Evolutionary conservation across 2,797 vertebrate genomes (phyloP), one percentile per base, ranked within the genome.

Genomic region (Labeo calbasu): DNA sequence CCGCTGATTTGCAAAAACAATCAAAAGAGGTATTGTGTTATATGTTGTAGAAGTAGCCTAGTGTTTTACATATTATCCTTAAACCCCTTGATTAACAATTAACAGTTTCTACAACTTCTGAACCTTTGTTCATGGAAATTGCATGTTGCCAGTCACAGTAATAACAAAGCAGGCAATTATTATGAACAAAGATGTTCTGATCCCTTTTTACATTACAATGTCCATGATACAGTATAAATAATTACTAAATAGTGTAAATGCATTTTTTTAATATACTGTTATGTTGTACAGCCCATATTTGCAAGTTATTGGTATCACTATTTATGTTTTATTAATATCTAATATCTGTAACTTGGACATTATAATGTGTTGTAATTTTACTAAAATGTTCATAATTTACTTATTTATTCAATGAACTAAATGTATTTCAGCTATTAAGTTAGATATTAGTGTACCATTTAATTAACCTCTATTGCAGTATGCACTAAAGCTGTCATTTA

Each of bases 1-100:
- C 97, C 0, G 92, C 91, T 2, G 91, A 95, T 82, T 94, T 98
- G 87, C 98, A 98, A 89, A 96, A 95, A 84, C 97, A 96, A 85
- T 96, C 97, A 0, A 95, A 98, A 95, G 96, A 99, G 98, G 98
- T 99, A 79, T 53, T 79, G 28, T 75, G 25, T 79, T 51, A 25
- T 46, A 32, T 76, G 23, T 79, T 57, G 77, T 80, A 81, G 79
- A 25, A 61, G 51, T 65, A 50, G 53, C 80, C 25, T 79, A 73
- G 75, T 73, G 75, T 78, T 63, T 36, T 21, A 83, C 1, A 13
- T 78, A 78, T 82, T 87, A 88, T 86, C 77, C 63, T 72, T 83
- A 82, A 86, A 19, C 19, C 36, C 66, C 82, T 79, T 71, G 66
- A 83, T 66, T 81, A 87, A 87, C 65, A 81, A 53, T 83, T 84